These are phyloP conservation scores for Chironomus riparius DNA, from an alignment of 2,888 invertebrate species.

Conservation along the genomic window DNA sequence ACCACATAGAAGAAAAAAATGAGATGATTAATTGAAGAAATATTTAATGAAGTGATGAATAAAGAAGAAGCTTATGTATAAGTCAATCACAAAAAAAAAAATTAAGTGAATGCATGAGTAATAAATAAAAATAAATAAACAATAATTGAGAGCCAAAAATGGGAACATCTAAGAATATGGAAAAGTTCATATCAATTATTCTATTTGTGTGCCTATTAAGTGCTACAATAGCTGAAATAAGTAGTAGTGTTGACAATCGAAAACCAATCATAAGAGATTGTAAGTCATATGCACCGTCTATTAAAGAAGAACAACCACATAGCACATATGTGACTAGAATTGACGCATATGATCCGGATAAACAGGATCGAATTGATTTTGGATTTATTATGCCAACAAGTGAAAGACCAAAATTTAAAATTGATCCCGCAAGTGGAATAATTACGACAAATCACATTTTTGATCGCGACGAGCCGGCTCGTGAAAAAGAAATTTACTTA, in stretches of 20 bases:
- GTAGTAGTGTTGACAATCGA: constrained; percentile 53
- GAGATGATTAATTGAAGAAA: neutral
- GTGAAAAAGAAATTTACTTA: constrained; percentile 73
- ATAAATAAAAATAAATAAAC: neutral
- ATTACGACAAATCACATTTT: constrained; percentile 71
- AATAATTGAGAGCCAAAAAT: neutral
- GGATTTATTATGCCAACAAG: constrained; percentile 67
- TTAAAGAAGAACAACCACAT: constrained; percentile 66
- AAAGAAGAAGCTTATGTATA: neutral
- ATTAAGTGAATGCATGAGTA: neutral
- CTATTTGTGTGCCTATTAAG: neutral
- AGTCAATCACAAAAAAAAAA: neutral
- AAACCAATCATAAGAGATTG: constrained; percentile 84
- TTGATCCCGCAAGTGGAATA: constrained; percentile 65
- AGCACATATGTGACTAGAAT: constrained; percentile 61
- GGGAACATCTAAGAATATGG: neutral
- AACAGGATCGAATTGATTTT: constrained; percentile 73
- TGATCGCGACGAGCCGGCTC: constrained; percentile 81
- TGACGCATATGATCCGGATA: constrained; percentile 47
- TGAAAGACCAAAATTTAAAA: constrained; percentile 67
- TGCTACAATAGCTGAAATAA: neutral
- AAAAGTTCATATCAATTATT: neutral
- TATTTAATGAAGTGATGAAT: neutral
- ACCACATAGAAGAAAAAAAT: neutral
- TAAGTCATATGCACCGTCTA: constrained; percentile 66